Evolutionary conservation across 1,140 invertebrate species (phyloP), one percentile per base, ranked within the genome.

Genomic region (Patella vulgata): DNA sequence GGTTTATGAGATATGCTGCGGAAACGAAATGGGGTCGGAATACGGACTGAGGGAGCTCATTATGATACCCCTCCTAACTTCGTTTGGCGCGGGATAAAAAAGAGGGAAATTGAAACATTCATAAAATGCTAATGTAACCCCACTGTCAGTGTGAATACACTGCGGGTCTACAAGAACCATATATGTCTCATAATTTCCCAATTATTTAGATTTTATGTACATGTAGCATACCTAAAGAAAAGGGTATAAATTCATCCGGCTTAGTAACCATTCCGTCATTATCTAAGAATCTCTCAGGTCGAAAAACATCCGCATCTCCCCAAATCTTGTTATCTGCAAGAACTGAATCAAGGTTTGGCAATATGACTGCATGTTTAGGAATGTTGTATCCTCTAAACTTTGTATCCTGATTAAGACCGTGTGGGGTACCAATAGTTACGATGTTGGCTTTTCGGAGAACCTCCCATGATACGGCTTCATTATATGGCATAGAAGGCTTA

Each of bases 231-330:
- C 63, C 63, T 23, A 66, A 25, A 40, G 57, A 66, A 51, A 66
- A 66, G 8, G 63, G 58, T 9, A 63, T 59, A 30, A 62, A 57
- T 17, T 62, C 28, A n/a, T 44, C 39, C 23, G 27, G 47, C 9
- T 50, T 53, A 19, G 31, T 33, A n/a, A 58, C 40, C 21, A 42
- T 39, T 12, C 54, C 59, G 3, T 59, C 42, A 19, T 52, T 73
- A n/a, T 71, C 71, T 14, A 86, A 54, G 67, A 84, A 86, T 51
- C 91, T 81, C 69, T 91, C 89, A 0, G 91, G 91, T 0, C 87
- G 82, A 66, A 92, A 92, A 25, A 85, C 83, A 43, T 90, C 85
- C 0, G 91, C 90, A 79, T 92, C 87, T 1, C 85, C 83, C 90
- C 90, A 92, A 0, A 71, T 2, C 12, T 63, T 51, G 1, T 67